Evolutionary conservation across 2,888 invertebrate genomes (phyloP), one percentile per base, ranked within the genome.

Genomic region (Dicroscelio sp.): DNA sequence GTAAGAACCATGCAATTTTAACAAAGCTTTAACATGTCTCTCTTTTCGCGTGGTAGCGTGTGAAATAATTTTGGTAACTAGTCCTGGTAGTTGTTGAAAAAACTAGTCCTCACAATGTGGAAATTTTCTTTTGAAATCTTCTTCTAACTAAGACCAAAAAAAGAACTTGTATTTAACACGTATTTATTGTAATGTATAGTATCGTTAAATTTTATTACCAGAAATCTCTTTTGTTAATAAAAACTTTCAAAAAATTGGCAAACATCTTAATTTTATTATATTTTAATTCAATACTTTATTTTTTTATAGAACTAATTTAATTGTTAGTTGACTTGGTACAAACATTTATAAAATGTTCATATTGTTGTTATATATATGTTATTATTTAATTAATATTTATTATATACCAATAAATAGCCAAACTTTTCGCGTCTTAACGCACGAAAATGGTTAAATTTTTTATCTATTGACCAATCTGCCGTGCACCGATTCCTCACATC

Each of bases 341-440:
- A n/a, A n/a, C n/a, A n/a, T n/a, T n/a, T n/a, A n/a, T n/a, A n/a
- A n/a, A n/a, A n/a, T n/a, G n/a, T n/a, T n/a, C n/a, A n/a, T n/a
- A n/a, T n/a, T n/a, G n/a, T n/a, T n/a, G n/a, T 14, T 12, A 14
- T 38, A 38, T 38, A 38, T 38, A 38, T 38, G n/a, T 55, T 43
- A 60, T n/a, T 27, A 60, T 4, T 10, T 27, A 60, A 25, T 60
- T 20, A 60, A 60, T 60, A 17, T 60, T 5, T 60, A 10, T 25
- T 33, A 78, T 75, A 5, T 85, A 76, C 85, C 76, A 85, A 38
- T 67, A 67, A 67, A 55, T 67, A 76, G 3, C 76, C 85, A 35
- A 30, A 10, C 10, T 85, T 67, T 17, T 2, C 12, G 3, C 30
- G 33, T 8, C 27, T 48, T 35, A 78, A 65, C 10, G 52, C 58